Evolutionary conservation across 2,113 vertebrate genomes (phyloP).

Genomic region (Engraulis encrasicolus): DNA sequence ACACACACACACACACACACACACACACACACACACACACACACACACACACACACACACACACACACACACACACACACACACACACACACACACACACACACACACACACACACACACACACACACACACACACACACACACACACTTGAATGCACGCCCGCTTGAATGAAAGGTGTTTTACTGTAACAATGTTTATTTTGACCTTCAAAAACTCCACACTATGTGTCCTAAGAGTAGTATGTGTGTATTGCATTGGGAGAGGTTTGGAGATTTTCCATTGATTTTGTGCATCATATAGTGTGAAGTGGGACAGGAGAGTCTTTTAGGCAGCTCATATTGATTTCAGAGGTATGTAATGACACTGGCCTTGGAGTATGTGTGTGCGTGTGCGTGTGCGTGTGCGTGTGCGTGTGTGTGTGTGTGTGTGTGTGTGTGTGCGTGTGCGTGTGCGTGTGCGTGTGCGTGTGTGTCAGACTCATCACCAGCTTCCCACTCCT

Average conservation of each 20-base stretch:
- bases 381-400: background rate
- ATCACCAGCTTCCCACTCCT: too few relatives aligned
- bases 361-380: background rate
- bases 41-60: background rate
- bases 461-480: background rate
- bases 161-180: too few relatives aligned
- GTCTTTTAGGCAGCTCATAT: background rate
- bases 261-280: background rate
- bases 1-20: slow-evolving; percentile 22
- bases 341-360: slow-evolving; percentile 10
- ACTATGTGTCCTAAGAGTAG: background rate
- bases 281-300: slow-evolving; percentile 5
- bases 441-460: background rate
- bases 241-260: slow-evolving; percentile 10
- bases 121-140: slow-evolving; percentile 3
- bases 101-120: slow-evolving; percentile 10
- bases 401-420: too few relatives aligned
- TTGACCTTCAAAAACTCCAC: slow-evolving; percentile 1
- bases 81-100: background rate
- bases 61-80: background rate
- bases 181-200: slow-evolving; percentile 7
- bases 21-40: background rate
- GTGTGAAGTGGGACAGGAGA: background rate
- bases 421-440: background rate
- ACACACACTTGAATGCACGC: slow-evolving; percentile 30